A percentile compares a stretch with the other conserved stretches of the same genome.
These are phyloP conservation scores for Corvus moneduloides DNA, from an alignment of 2,113 vertebrate genomes.

Conservation along the genomic window DNA sequence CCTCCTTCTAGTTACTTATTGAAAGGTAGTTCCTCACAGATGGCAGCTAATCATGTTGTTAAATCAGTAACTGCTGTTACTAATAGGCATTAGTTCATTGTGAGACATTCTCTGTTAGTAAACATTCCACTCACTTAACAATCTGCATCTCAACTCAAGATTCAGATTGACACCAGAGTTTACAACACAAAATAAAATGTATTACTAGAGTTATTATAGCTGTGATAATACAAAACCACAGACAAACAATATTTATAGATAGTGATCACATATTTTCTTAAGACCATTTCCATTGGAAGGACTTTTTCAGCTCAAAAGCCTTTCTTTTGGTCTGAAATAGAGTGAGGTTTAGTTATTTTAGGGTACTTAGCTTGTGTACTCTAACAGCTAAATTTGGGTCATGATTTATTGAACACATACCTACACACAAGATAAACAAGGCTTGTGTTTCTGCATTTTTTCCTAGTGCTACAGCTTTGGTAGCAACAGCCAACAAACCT, in stretches of 20 bases:
- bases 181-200: neutral
- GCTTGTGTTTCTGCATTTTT: neutral
- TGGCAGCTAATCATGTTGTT: neutral
- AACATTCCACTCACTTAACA: neutral
- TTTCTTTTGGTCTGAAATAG: neutral
- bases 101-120: neutral
- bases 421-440: neutral
- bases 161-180: neutral
- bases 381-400: neutral
- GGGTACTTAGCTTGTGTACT: neutral
- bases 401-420: neutral
- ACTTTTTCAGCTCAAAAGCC: neutral
- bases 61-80: conserved; percentile 3
- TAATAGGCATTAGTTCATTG: neutral
- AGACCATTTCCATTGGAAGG: neutral
- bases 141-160: neutral
- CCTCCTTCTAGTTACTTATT: neutral
- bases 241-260: neutral
- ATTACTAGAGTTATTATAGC: neutral
- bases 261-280: neutral
- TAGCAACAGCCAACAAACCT: neutral
- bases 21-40: neutral
- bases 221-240: neutral
- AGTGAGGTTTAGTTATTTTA: neutral
- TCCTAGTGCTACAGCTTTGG: neutral